phyloP scores from a whole-genome alignment of 2,797 vertebrate species.

The Eutrigla gurnardus region DNA sequence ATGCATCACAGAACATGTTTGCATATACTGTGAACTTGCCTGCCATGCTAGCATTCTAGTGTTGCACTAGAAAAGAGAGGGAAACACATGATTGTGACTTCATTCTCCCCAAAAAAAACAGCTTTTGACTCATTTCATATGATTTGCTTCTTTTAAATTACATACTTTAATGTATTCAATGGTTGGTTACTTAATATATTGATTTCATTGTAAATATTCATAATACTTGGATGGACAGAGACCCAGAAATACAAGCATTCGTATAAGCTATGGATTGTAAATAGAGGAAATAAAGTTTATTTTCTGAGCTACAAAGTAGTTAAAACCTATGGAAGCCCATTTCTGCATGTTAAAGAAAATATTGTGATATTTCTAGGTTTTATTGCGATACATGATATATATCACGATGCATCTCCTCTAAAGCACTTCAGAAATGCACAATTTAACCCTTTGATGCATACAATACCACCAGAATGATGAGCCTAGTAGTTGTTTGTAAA shows the following conservation, averaged over 20 bases:
- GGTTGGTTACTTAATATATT: too few relatives aligned
- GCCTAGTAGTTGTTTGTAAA: too few relatives aligned
- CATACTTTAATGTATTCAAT: too few relatives aligned
- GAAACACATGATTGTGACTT: conserved; percentile 33
- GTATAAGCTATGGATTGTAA: neutral
- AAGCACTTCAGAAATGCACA: too few relatives aligned
- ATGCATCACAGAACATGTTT: conserved; percentile 58
- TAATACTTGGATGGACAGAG: too few relatives aligned
- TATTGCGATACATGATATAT: too few relatives aligned
- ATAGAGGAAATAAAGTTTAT: neutral
- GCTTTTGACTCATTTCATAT: neutral
- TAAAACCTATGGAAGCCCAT: neutral
- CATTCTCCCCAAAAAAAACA: neutral
- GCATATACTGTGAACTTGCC: conserved; percentile 70
- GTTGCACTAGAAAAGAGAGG: conserved; percentile 62
- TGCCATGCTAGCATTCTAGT: conserved; percentile 60
- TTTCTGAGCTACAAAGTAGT: neutral
- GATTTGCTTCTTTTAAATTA: too few relatives aligned
- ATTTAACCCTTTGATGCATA: too few relatives aligned
- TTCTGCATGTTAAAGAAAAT: neutral
- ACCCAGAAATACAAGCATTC: neutral
- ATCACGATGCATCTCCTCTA: too few relatives aligned
- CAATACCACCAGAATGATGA: too few relatives aligned
- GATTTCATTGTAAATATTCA: too few relatives aligned
- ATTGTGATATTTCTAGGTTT: too few relatives aligned